A percentile compares a stretch with the other conserved stretches of the same genome.
Evolutionary conservation across 2,888 invertebrate species (phyloP).

Genomic region (Scaptomyza reducta): DNA sequence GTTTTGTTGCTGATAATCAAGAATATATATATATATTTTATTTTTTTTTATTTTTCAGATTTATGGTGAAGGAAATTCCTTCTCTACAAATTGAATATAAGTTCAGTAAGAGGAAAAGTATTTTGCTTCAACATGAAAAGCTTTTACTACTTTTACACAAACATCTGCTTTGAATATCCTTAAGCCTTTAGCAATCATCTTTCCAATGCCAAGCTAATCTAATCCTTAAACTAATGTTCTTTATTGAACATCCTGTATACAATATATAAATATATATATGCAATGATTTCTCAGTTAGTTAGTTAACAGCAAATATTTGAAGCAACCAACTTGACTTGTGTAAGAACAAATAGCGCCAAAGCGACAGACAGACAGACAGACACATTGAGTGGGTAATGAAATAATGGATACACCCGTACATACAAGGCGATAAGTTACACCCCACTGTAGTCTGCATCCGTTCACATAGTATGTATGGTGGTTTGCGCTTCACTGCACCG

Average conservation of each 20-base stretch:
- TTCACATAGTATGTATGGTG: not conserved
- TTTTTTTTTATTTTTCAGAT: too few relatives aligned
- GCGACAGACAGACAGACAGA: constrained; percentile 1
- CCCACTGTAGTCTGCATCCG: constrained; percentile 6
- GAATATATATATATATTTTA: not conserved
- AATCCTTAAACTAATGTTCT: not conserved
- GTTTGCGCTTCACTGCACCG: constrained; percentile 54
- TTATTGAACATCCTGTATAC: constrained; percentile 38
- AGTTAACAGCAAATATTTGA: constrained; percentile 69
- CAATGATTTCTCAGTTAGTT: constrained; percentile 39
- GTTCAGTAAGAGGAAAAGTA: too few relatives aligned
- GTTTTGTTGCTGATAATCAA: too few relatives aligned
- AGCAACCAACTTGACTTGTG: constrained; percentile 59
- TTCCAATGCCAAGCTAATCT: not conserved
- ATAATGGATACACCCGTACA: constrained; percentile 43
- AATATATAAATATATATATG: constrained; percentile 4
- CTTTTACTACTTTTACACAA: too few relatives aligned
- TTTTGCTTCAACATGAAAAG: too few relatives aligned
- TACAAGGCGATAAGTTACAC: constrained; percentile 27
- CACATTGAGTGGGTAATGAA: constrained; percentile 28
- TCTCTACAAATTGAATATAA: too few relatives aligned
- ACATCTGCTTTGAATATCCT: too few relatives aligned
- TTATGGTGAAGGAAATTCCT: too few relatives aligned
- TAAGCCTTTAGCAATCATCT: not conserved
- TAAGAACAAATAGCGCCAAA: constrained; percentile 54